Percentiles rank a stretch among this genome's conserved stretches.
These are phyloP conservation scores for Isoperla grammatica DNA, from an alignment of 2,888 invertebrate species.

Conservation along the genomic window DNA sequence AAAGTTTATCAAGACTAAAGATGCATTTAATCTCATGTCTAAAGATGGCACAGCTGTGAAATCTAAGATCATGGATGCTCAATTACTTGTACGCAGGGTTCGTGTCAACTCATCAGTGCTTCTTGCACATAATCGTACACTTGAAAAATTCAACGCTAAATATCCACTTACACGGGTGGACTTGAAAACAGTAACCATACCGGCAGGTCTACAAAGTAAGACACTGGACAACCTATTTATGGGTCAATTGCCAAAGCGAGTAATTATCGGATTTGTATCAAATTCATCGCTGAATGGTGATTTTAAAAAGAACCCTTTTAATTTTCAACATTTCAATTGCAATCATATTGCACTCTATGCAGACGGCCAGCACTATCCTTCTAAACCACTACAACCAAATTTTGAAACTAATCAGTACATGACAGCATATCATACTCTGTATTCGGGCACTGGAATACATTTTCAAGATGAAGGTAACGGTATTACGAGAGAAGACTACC, in stretches of 20 bases:
- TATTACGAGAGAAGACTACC: neutral
- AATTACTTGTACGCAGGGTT: constrained; percentile 30
- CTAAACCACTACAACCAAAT: neutral
- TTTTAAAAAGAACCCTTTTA: neutral
- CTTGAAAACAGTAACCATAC: constrained; percentile 31
- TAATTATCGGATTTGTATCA: constrained; percentile 36
- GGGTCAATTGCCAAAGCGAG: constrained; percentile 36
- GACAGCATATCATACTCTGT: constrained; percentile 22
- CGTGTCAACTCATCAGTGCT: constrained; percentile 29
- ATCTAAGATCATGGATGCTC: constrained; percentile 29
- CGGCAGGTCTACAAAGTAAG: constrained; percentile 31
- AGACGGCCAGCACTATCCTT: neutral
- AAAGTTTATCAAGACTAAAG: constrained; percentile 3
- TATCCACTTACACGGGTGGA: constrained; percentile 31
- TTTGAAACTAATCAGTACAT: neutral
- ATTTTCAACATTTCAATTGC: neutral
- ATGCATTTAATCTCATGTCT: neutral
- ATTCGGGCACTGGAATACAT: constrained; percentile 10
- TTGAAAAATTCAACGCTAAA: constrained; percentile 28
- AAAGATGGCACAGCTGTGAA: constrained; percentile 5
- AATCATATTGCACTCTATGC: neutral
- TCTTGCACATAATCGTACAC: constrained; percentile 30
- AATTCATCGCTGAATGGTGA: constrained; percentile 26
- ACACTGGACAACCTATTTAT: constrained; percentile 37
- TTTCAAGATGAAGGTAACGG: constrained; percentile 1